Evolutionary conservation across 2,797 vertebrate genomes (phyloP), one percentile per base, ranked within the genome.

Genomic region (Mus spretus): DNA sequence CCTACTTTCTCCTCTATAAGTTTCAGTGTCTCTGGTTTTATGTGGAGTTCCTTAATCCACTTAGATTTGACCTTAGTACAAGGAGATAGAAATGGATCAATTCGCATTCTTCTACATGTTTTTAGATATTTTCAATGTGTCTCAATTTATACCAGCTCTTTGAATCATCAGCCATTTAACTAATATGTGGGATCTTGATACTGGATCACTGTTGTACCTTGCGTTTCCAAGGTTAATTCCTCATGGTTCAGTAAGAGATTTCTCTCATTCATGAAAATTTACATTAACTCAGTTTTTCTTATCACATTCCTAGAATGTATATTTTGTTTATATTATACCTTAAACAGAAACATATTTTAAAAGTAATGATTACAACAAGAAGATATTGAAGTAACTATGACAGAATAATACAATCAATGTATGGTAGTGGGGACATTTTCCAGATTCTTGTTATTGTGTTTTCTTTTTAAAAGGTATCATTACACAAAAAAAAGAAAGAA

Each of bases 371-470:
- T 78, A 67, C 57, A 81, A 59, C 10, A 61, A 37, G 37, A 72
- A 63, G 28, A 37, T 2, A 17, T 15, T 40, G 5, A 37, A 85
- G 47, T 37, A 84, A 91, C 90, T 77, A 40, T 77, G n/a, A 55
- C 19, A 70, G 12, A 17, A 88, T 37, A 59, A 34, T 26, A 47
- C 2, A 8, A 53, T 90, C 86, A 88, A 82, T 61, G 57, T 82
- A 67, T 44, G 40, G 3, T 17, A 79, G 26, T 74, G 75, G 84
- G 34, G 22, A 3, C 0, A 59, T 74, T 79, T 72, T 86, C 65
- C 86, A 83, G 67, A 95, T 96, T 59, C 84, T 95, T 89, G 1
- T 37, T 61, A 50, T 63, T 83, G 26, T 28, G 22, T 28, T 28
- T 63, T 19, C 24, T 59, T 61, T 26, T 26, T 26, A 22, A 63